Base-by-base conservation (phyloP, 1,140 invertebrate genomes). In the Mamestra configurata region DNA sequence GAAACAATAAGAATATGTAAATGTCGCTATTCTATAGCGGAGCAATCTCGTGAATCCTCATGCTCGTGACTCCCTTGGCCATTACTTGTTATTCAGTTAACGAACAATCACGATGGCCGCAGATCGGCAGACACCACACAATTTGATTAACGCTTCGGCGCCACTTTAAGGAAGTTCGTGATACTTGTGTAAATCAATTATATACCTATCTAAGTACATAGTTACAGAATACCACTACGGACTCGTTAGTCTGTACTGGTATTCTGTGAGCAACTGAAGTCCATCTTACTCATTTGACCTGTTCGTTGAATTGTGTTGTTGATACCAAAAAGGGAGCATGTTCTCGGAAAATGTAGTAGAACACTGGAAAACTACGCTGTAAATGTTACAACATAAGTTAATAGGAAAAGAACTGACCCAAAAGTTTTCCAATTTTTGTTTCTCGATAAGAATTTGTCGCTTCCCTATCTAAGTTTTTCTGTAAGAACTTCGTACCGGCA, bases 101-200 rank as follows among this genome's bases (percentile, higher is more conserved):
- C 66, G 64, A 78, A 79, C 75, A 77, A 77, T 79, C 70, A 79
- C 77, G 77, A 72, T 73, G 59, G 59, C 66, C 20, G 79, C 70
- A 76, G 49, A 64, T 61, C 77, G 79, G 20, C 51, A 75, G 59
- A 61, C 61, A 68, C 57, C 77, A 61, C 43, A 53, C 79, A 82
- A 85, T 85, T 82, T 75, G 70, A 83, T 85, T 85, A 85, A 68
- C 82, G 71, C 77, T 64, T 81, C 77, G 72, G 46, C 55, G 72
- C 68, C 57, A 55, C 64, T 71, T 76, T 61, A 79, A 77, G 81
- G 81, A 79, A 82, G 66, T 77, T 72, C 53, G 79, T 88, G 82
- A 78, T 80, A 80, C 49, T 73, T 49, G 37, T 35, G 37, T 31
- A 76, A 76, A 76, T 73, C 53, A 73, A 73, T 76, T 76, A 76